phyloP scores from a whole-genome alignment of 1,140 invertebrate species.

The Trichomalopsis sarcophagae region DNA sequence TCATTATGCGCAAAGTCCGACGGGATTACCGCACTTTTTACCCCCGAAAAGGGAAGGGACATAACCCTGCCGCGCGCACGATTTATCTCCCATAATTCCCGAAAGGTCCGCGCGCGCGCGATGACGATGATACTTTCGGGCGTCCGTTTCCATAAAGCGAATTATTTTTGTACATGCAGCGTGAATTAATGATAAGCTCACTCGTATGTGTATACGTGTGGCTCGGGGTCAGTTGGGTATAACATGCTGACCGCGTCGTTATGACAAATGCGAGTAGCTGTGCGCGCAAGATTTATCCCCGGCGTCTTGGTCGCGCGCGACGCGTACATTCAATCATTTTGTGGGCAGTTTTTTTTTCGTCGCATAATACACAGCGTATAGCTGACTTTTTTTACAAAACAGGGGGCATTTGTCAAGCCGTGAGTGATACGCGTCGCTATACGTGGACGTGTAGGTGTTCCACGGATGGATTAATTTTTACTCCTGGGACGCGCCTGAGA shows the following conservation, averaged over 20 bases:
- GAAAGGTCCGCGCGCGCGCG: constrained; percentile 31
- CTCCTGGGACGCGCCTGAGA: background rate
- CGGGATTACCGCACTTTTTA: background rate
- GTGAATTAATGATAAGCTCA: constrained; percentile 69
- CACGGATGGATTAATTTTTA: constrained; percentile 45
- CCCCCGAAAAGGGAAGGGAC: background rate
- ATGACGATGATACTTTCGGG: constrained; percentile 42
- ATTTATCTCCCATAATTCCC: constrained; percentile 47
- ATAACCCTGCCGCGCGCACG: background rate
- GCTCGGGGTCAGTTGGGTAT: background rate
- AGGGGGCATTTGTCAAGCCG: background rate
- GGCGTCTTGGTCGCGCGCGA: background rate
- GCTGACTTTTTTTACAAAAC: constrained; percentile 41
- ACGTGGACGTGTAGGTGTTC: background rate
- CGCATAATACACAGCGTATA: background rate
- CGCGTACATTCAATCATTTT: constrained; percentile 44
- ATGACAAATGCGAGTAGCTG: constrained; percentile 47
- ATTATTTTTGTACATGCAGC: constrained; percentile 72
- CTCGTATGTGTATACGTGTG: background rate
- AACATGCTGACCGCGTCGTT: constrained; percentile 47
- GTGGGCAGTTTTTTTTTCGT: background rate
- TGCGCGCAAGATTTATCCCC: constrained; percentile 36
- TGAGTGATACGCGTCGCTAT: background rate
- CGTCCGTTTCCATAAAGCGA: constrained; percentile 71
- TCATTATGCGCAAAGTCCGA: background rate